phyloP scores from a whole-genome alignment of 2,888 invertebrate species.

The Dasysyrphus albostriatus region DNA sequence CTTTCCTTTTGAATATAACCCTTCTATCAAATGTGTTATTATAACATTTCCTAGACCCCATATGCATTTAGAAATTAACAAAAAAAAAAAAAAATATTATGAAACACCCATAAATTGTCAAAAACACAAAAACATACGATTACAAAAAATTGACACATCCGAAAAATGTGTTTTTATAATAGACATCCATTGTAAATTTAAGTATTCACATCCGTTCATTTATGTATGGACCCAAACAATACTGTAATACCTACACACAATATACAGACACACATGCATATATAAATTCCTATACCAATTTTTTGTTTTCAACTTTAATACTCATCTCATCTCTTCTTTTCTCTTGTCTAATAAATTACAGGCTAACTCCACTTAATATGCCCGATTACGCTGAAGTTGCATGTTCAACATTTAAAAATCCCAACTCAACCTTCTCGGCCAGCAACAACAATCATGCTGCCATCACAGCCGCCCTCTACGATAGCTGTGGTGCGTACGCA shows the following conservation, averaged over 20 bases:
- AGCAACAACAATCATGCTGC: slow-evolving; percentile 70
- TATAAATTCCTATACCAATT: neutral
- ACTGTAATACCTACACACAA: neutral
- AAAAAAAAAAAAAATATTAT: neutral
- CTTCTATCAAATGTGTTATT: neutral
- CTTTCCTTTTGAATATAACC: neutral
- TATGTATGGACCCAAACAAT: neutral
- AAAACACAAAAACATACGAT: slow-evolving; percentile 21
- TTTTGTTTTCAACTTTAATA: slow-evolving; percentile 45
- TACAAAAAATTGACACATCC: slow-evolving; percentile 26
- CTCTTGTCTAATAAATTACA: slow-evolving; percentile 77
- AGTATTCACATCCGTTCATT: slow-evolving; percentile 3
- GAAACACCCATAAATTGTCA: slow-evolving; percentile 41
- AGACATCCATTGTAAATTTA: slow-evolving; percentile 55
- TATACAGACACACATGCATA: neutral
- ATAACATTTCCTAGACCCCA: neutral
- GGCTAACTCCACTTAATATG: slow-evolving; percentile 84
- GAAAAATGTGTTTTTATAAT: slow-evolving; percentile 59
- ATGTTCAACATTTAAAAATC: slow-evolving; percentile 84
- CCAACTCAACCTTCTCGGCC: slow-evolving; percentile 76
- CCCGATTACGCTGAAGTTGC: slow-evolving; percentile 84
- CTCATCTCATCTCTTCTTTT: slow-evolving; percentile 61
- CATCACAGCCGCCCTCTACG: slow-evolving; percentile 80
- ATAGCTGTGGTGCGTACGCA: slow-evolving; percentile 84
- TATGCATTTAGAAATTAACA: neutral